Evolutionary conservation across 2,888 invertebrate species (phyloP).

Genomic region (Athalia cordata): DNA sequence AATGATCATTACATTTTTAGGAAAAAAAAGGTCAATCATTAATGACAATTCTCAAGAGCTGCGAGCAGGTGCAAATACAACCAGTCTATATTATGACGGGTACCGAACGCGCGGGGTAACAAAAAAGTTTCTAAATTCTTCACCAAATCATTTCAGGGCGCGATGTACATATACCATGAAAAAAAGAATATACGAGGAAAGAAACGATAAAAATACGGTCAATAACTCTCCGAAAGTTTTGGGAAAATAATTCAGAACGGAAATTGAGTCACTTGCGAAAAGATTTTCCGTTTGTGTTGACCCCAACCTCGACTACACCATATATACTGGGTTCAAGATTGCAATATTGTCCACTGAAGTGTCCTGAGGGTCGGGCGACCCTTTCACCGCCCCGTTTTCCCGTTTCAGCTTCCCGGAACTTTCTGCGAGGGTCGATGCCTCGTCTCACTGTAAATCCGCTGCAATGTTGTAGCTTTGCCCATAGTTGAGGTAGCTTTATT

Average conservation of each 20-base stretch:
- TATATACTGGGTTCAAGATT: constrained; percentile 31
- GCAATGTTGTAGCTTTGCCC: constrained; percentile 6
- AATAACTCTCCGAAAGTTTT: neutral
- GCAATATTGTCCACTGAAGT: constrained; percentile 43
- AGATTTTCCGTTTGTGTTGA: constrained; percentile 16
- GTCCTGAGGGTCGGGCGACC: constrained; percentile 41
- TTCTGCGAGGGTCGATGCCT: constrained; percentile 23
- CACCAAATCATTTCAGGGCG: too few species aligned
- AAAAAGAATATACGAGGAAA: neutral
- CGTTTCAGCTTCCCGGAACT: neutral
- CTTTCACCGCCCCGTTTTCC: constrained; percentile 5
- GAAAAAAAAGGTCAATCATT: too few species aligned
- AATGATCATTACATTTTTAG: too few species aligned
- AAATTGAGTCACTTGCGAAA: constrained; percentile 30
- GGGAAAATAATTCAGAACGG: neutral
- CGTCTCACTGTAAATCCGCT: constrained; percentile 11
- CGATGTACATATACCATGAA: neutral
- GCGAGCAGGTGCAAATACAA: too few species aligned
- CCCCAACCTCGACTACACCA: neutral
- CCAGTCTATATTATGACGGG: too few species aligned
- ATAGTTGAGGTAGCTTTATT: constrained; percentile 24
- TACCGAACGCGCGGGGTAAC: too few species aligned
- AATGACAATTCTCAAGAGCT: too few species aligned
- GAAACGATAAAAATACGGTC: neutral
- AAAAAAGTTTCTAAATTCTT: too few species aligned